Evolutionary conservation across 2,888 invertebrate species (phyloP), one percentile per base, ranked within the genome.

Genomic region (Thera obeliscata): DNA sequence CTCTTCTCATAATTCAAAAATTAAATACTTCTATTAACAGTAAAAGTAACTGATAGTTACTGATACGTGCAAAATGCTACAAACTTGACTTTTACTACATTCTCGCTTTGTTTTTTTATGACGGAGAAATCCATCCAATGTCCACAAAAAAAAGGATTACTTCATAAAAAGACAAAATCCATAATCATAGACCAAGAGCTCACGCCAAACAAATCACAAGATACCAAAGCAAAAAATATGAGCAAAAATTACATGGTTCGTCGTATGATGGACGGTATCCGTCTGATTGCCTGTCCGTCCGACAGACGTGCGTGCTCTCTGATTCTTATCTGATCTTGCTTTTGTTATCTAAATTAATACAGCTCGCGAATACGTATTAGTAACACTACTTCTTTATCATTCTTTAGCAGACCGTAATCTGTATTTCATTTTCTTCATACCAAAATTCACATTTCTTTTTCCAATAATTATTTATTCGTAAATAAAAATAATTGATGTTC

Each of bases 251-350:
- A 83, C 78, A 79, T 67, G 77, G 71, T 74, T 69, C 65, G 67
- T 69, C 33, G 8, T 52, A n/a, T 78, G 82, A 80, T 76, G 75
- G 81, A 71, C 75, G 56, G 76, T 80, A 76, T 73, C 71, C 56
- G 77, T 76, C 78, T 80, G 87, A 87, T 87, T 85, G 86, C 82
- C 84, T 87, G 88, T 85, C 89, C 66, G 82, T 83, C 84, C 64
- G 64, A 70, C 70, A 60, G 67, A 71, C 73, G 74, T 73, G 73
- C 59, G 65, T 66, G 22, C 22, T 22, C 22, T 22, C 22, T 22
- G 22, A 22, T 22, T 22, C 22, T 22, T 22, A 22, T 67, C 66
- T 65, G 73, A 81, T 78, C 78, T 75, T 74, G 52, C 12, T 50
- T 71, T 77, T 72, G 58, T 77, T 68, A 67, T 76, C 64, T 68